phyloP scores from a whole-genome alignment of 2,797 vertebrate genomes.

The Catamblyrhynchus diadema region DNA sequence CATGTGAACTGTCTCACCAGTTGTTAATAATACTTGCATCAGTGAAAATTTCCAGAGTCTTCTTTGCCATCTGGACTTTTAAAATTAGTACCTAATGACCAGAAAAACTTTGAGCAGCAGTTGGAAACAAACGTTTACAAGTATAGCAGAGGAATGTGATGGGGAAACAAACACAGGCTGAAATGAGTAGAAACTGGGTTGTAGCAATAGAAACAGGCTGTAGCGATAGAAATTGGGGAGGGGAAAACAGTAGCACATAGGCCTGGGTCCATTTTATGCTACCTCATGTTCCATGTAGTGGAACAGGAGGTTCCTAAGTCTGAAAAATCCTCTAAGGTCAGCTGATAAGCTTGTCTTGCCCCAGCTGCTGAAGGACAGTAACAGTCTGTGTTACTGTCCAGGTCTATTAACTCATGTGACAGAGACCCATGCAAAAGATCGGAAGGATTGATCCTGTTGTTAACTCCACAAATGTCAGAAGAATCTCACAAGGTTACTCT shows the following conservation, averaged over 20 bases:
- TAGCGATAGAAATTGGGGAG: neutral
- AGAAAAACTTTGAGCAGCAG: neutral
- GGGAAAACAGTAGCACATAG: neutral
- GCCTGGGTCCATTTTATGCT: neutral
- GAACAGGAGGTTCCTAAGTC: neutral
- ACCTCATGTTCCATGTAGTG: too few species aligned
- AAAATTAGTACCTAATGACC: neutral
- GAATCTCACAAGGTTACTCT: neutral
- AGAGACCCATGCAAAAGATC: neutral
- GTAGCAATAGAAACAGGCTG: too few species aligned
- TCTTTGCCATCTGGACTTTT: neutral
- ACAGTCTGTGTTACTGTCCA: neutral
- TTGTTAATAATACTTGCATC: neutral
- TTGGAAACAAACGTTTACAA: neutral
- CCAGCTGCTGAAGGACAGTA: neutral
- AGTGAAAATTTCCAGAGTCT: neutral
- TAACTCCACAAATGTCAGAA: accelerated
- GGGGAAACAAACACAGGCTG: neutral
- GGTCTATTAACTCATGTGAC: neutral
- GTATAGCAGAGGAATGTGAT: neutral
- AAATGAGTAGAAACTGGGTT: neutral
- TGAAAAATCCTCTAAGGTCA: neutral
- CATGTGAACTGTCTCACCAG: neutral
- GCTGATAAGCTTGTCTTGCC: neutral
- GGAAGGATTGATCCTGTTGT: neutral